Evolutionary conservation across 2,888 invertebrate genomes (phyloP).

Genomic region (Agrochola litura): DNA sequence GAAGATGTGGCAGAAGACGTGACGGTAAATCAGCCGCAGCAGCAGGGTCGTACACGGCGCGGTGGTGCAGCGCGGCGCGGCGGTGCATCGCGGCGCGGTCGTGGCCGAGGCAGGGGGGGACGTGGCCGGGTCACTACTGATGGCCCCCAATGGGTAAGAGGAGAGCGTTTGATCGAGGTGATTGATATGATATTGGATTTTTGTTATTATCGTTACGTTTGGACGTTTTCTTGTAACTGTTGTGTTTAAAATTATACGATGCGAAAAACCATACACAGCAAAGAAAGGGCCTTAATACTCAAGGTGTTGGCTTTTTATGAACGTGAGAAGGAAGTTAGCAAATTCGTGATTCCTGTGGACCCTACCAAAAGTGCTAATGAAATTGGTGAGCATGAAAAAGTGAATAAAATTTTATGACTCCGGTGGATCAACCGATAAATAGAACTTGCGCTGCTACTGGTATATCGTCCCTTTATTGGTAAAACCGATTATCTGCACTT

Average conservation of each 20-base stretch:
- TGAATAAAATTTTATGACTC: constrained; percentile 2
- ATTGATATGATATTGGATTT: background rate
- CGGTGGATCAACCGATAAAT: no score
- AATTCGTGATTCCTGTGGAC: constrained; percentile 14
- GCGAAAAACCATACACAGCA: constrained; percentile 22
- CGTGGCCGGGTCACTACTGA: no score
- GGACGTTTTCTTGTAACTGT: constrained; percentile 9
- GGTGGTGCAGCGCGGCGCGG: no score
- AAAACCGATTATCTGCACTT: no score
- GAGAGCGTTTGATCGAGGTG: no score
- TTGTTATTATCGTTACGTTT: background rate
- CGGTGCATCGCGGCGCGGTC: no score
- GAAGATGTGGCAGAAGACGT: no score
- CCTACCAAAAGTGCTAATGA: background rate
- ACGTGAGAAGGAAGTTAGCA: constrained; percentile 40
- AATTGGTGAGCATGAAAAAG: constrained; percentile 16
- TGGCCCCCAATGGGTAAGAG: no score
- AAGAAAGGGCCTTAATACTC: constrained; percentile 36
- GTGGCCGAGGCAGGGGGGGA: no score
- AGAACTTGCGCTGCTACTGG: background rate
- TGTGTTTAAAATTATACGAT: constrained; percentile 6
- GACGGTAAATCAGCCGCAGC: no score
- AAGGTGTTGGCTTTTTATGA: constrained; percentile 44
- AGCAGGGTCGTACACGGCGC: no score
- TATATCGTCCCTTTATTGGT: no score